Evolutionary conservation across 2,888 invertebrate species (phyloP).

Genomic region (Drosophila kuntzei): DNA sequence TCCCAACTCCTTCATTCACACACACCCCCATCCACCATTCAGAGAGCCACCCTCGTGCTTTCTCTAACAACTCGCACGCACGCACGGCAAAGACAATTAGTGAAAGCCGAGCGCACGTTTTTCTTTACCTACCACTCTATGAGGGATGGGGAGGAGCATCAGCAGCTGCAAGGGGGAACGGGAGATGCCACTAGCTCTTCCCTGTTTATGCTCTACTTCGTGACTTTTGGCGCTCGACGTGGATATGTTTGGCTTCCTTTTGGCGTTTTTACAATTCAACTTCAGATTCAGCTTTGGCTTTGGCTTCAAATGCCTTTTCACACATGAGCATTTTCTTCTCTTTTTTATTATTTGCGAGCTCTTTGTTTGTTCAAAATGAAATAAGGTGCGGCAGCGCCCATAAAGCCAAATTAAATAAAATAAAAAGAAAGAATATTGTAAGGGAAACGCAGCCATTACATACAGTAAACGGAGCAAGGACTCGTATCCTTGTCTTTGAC

Average conservation of each 20-base stretch:
- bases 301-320: constrained; percentile 60
- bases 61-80: constrained; percentile 38
- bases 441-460: constrained; percentile 28
- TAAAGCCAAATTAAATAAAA: constrained; percentile 79
- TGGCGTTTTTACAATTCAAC: constrained; percentile 49
- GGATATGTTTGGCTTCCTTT: constrained; percentile 67
- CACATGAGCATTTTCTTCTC: constrained; percentile 64
- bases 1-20: constrained; percentile 13
- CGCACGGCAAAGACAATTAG: constrained; percentile 78
- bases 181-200: constrained; percentile 10
- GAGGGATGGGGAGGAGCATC: background rate
- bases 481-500: constrained; percentile 41
- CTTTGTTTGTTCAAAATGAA: constrained; percentile 63
- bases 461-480: constrained; percentile 29
- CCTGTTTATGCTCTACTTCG: constrained; percentile 50
- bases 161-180: background rate
- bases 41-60: constrained; percentile 2
- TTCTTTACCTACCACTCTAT: constrained; percentile 17
- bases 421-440: constrained; percentile 30
- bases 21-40: constrained; percentile 24
- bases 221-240: constrained; percentile 70
- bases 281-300: constrained; percentile 22
- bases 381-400: constrained; percentile 73
- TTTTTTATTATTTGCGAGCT: constrained; percentile 46
- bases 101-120: constrained; percentile 68